Conservation (phyloP, 2,113 vertebrate genomes). For the Python bivittatus region DNA sequence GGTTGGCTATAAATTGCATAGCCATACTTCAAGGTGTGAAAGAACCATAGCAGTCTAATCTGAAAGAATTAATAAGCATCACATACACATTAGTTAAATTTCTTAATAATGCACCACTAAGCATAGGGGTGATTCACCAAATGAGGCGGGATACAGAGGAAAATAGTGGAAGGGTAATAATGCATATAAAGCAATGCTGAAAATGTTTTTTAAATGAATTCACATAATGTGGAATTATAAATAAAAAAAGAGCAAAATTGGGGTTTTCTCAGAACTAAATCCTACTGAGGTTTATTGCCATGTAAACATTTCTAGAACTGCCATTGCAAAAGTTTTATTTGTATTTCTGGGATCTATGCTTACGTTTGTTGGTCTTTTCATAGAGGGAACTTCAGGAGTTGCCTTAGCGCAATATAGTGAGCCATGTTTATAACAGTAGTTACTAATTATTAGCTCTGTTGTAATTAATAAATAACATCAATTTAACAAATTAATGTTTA, state of each 20-base stretch:
- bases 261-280: background rate
- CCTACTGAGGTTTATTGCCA: background rate
- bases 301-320: background rate
- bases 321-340: background rate
- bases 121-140: background rate
- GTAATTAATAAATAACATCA: background rate
- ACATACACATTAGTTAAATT: constrained; percentile 51
- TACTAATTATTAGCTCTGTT: background rate
- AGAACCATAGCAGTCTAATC: constrained; percentile 69
- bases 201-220: constrained; percentile 17
- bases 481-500: background rate
- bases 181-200: constrained; percentile 11
- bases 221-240: background rate
- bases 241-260: no score
- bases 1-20: constrained; percentile 94
- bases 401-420: background rate
- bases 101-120: constrained; percentile 28
- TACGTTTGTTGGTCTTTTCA: background rate
- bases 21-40: constrained; percentile 92
- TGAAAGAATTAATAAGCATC: constrained; percentile 38
- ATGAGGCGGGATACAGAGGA: constrained; percentile 6
- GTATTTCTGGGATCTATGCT: background rate
- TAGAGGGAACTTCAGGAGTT: background rate
- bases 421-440: background rate
- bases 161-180: constrained; percentile 18